Base-by-base conservation (phyloP, 1,140 invertebrate genomes). In the Drosophila kepulauana region DNA sequence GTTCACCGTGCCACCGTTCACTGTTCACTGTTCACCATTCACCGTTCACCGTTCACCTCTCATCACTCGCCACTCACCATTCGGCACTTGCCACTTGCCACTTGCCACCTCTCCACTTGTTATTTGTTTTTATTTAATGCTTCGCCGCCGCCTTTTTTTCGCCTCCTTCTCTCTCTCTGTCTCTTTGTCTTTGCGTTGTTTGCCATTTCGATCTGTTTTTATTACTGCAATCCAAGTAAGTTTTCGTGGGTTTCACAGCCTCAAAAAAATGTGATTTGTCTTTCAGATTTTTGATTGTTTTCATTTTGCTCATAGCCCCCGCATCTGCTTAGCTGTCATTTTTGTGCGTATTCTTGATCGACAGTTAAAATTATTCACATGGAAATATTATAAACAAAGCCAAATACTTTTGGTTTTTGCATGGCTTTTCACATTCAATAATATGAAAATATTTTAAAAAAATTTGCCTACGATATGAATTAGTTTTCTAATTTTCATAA, bases 121-220 rank as follows among this genome's bases (percentile, higher is more conserved):
- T 63, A 58, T 75, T 75, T 75, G 72, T 70, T 70, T 73, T 74
- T 75, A 64, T 75, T 74, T 58, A 59, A 69, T 75, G 66, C 67
- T 63, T 62, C 28, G 49, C 45, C 59, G 4, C 28, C 49, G 10
- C 35, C 48, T 16, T 62, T 63, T 67, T 63, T 72, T 25, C 3
- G 20, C 33, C 56, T 68, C 35, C 15, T 62, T 11, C 51, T 66
- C 15, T 66, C 43, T 64, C 13, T 46, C 33, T 72, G 38, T 45
- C 41, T 20, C 52, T 61, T n/a, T 33, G 30, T 33, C 30, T 25
- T 15, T 73, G 33, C 49, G 33, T 64, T 51, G 38, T 30, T 15
- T 57, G 35, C 56, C 56, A 45, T 49, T 56, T 38, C 51, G 45
- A 41, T 48, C n/a, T 48, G 46, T 48, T 48, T 48, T 48, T 10